A percentile compares a stretch with the other conserved stretches of the same genome.
These are phyloP conservation scores for Cerceris ruficornis DNA, from an alignment of 2,888 invertebrate species.

Conservation along the genomic window DNA sequence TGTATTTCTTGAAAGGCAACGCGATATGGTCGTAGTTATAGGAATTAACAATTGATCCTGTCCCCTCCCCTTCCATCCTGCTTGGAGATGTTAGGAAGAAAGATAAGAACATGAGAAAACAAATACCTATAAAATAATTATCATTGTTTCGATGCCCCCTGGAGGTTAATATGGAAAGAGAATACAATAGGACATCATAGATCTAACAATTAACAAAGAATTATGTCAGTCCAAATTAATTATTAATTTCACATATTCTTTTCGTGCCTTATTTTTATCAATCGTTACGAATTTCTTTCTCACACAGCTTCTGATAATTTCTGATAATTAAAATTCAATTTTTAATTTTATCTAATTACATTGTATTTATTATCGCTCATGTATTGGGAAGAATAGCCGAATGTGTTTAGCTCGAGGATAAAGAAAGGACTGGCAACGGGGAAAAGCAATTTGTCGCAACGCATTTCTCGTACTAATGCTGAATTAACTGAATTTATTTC, in stretches of 20 bases:
- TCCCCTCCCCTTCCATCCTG: constrained; percentile 75
- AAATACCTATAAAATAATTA: constrained; percentile 41
- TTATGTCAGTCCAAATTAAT: constrained; percentile 51
- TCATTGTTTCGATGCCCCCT: constrained; percentile 63
- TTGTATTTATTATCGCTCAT: too few relatives aligned
- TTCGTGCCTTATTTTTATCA: not conserved
- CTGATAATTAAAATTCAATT: not conserved
- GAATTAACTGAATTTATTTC: not conserved
- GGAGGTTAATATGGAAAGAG: constrained; percentile 71
- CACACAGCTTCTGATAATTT: not conserved
- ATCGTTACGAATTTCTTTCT: not conserved
- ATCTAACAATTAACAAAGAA: constrained; percentile 29
- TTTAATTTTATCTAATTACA: too few relatives aligned
- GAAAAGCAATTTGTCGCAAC: not conserved
- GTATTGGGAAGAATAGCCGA: not conserved
- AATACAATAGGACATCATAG: constrained; percentile 65
- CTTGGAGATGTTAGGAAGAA: constrained; percentile 73
- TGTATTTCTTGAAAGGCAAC: constrained; percentile 27
- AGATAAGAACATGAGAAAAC: constrained; percentile 58
- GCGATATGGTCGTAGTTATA: constrained; percentile 63
- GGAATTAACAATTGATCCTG: constrained; percentile 71
- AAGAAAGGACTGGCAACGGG: not conserved
- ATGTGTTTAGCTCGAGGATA: not conserved
- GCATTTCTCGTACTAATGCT: not conserved
- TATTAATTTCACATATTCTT: constrained; percentile 3